These are phyloP conservation scores for Batillaria attramentaria DNA, from an alignment of 1,140 invertebrate species.

Conservation along the genomic window DNA sequence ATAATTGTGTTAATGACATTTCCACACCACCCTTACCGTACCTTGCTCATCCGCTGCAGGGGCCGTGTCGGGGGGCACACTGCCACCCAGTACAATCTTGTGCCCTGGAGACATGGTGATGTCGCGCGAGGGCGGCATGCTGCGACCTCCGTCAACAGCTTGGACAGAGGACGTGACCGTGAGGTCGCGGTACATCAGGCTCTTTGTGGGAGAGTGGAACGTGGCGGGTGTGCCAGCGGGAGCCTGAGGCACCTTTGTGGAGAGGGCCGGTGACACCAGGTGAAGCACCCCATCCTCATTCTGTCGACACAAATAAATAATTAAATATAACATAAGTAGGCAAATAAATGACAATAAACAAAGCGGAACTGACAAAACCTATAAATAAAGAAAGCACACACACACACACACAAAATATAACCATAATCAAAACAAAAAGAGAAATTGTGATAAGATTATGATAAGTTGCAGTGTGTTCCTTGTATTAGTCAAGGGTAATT, in stretches of 20 bases:
- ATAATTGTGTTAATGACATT: background rate
- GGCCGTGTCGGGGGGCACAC: constrained; percentile 4
- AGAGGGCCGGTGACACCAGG: constrained; percentile 47
- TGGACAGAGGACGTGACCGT: constrained; percentile 13
- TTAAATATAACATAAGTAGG: too few species aligned
- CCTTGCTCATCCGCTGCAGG: background rate
- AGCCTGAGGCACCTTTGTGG: constrained; percentile 52
- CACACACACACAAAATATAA: too few species aligned
- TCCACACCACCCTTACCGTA: background rate
- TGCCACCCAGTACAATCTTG: constrained; percentile 6
- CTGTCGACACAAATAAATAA: too few species aligned
- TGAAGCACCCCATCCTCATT: constrained; percentile 1
- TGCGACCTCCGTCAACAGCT: background rate
- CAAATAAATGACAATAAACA: too few species aligned
- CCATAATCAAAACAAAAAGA: too few species aligned
- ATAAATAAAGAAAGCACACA: too few species aligned
- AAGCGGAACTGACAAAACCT: too few species aligned
- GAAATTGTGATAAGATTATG: too few species aligned
- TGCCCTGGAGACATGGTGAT: constrained; percentile 26
- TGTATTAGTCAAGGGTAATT: too few species aligned
- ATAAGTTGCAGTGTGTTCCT: too few species aligned
- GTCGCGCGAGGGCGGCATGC: background rate
- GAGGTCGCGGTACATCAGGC: constrained; percentile 30
- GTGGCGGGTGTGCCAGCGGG: constrained; percentile 55
- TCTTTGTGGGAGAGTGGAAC: constrained; percentile 42